phyloP scores from a whole-genome alignment of 2,888 invertebrate species.

The Troides oblongomaculatus region DNA sequence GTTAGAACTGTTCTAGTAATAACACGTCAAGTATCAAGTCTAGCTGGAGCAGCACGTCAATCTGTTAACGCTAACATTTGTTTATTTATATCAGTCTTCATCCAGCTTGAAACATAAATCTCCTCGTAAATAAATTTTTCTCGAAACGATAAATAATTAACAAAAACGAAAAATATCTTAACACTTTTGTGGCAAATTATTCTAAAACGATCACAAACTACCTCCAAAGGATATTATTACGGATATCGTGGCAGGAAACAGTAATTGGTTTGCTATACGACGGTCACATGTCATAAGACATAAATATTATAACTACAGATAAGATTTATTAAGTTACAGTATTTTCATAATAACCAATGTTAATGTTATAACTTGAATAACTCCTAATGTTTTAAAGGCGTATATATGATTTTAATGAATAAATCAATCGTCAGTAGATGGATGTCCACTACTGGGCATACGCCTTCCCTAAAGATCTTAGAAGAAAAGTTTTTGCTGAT shows the following conservation, averaged over 20 bases:
- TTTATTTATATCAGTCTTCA: conserved; percentile 15
- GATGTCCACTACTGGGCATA: no score
- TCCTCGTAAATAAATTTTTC: neutral
- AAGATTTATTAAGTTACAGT: neutral
- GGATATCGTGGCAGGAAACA: conserved; percentile 48
- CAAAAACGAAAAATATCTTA: neutral
- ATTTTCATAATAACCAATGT: neutral
- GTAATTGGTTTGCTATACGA: conserved; percentile 49
- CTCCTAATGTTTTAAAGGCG: no score
- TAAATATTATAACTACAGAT: conserved; percentile 30
- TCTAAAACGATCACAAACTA: neutral
- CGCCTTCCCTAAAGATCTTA: no score
- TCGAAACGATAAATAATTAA: neutral
- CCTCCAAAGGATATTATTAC: conserved; percentile 52
- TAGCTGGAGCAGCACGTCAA: conserved; percentile 49
- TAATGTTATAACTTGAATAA: no score
- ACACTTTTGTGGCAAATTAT: neutral
- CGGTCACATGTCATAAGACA: conserved; percentile 45
- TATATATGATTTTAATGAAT: no score
- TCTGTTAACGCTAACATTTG: conserved; percentile 43
- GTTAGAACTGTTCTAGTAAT: conserved; percentile 56
- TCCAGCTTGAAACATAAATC: neutral
- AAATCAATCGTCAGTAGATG: no score
- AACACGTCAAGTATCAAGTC: conserved; percentile 49
- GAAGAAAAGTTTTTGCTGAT: no score